Evolutionary conservation across 2,797 vertebrate genomes (phyloP).

Genomic region (Poeciliopsis presidionis): DNA sequence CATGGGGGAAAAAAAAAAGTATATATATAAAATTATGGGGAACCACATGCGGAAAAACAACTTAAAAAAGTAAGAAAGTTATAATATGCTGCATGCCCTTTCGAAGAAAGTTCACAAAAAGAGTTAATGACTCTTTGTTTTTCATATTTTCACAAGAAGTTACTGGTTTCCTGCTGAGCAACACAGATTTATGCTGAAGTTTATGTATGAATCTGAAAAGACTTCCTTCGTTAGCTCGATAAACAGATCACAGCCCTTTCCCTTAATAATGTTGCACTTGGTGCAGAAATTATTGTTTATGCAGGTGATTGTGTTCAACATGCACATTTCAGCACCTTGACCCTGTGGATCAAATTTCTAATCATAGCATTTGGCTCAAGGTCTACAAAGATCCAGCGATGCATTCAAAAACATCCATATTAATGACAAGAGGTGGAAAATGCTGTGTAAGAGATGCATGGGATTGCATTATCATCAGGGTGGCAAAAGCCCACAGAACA

Average conservation of each 20-base stretch:
- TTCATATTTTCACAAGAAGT: not conserved
- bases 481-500: constrained; percentile 25
- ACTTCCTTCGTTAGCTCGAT: not conserved
- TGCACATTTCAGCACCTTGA: constrained; percentile 23
- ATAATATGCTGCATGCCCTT: not conserved
- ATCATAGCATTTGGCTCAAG: constrained; percentile 9
- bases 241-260: not conserved
- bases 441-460: constrained; percentile 21
- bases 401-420: constrained; percentile 33
- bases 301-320: constrained; percentile 7
- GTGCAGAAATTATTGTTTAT: constrained; percentile 1
- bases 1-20: no score
- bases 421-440: constrained; percentile 30
- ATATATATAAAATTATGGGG: not conserved
- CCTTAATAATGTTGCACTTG: not conserved
- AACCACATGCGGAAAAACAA: not conserved
- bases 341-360: constrained; percentile 13
- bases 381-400: constrained; percentile 8
- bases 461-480: constrained; percentile 8
- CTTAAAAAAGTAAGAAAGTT: not conserved
- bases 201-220: not conserved
- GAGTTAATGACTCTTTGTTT: not conserved
- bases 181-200: not conserved
- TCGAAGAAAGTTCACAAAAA: not conserved
- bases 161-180: not conserved